A percentile compares a stretch with the other conserved stretches of the same genome.
These are phyloP conservation scores for Gracilinanus agilis DNA, from an alignment of 2,113 vertebrate genomes.

Conservation along the genomic window DNA sequence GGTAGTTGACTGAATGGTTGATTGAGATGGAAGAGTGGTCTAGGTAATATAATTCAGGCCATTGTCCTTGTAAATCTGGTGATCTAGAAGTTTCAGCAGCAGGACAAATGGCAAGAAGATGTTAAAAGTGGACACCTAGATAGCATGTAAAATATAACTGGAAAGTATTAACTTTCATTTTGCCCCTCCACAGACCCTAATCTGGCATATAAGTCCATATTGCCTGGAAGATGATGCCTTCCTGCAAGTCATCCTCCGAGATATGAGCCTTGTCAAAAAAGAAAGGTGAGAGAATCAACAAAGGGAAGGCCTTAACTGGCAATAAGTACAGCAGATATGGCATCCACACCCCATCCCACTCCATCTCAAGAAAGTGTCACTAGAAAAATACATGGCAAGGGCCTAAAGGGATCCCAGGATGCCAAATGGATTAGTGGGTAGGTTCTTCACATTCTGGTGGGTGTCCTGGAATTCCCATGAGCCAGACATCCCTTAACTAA, in stretches of 20 bases:
- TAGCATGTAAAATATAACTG: not conserved
- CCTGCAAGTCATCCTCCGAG: constrained; percentile 67
- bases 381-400: not conserved
- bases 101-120: not conserved
- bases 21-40: not conserved
- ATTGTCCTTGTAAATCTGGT: not conserved
- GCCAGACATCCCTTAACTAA: not conserved
- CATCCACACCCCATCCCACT: not conserved
- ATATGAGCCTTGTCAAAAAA: constrained; percentile 39
- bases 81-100: not conserved
- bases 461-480: not conserved
- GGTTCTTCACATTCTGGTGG: not conserved
- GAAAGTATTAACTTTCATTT: not conserved
- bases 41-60: not conserved
- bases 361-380: not conserved
- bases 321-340: not conserved
- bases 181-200: constrained; percentile 66
- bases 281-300: constrained; percentile 68
- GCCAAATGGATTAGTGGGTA: not conserved
- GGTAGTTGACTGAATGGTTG: not conserved
- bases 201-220: constrained; percentile 73
- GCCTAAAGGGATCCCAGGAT: not conserved
- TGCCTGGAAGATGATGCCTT: constrained; percentile 67
- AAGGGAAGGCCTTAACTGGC: not conserved
- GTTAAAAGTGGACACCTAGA: not conserved